Percentiles rank a stretch among this genome's conserved stretches.
These are phyloP conservation scores for Lerista edwardsae DNA, from an alignment of 2,797 vertebrate genomes.

Conservation along the genomic window DNA sequence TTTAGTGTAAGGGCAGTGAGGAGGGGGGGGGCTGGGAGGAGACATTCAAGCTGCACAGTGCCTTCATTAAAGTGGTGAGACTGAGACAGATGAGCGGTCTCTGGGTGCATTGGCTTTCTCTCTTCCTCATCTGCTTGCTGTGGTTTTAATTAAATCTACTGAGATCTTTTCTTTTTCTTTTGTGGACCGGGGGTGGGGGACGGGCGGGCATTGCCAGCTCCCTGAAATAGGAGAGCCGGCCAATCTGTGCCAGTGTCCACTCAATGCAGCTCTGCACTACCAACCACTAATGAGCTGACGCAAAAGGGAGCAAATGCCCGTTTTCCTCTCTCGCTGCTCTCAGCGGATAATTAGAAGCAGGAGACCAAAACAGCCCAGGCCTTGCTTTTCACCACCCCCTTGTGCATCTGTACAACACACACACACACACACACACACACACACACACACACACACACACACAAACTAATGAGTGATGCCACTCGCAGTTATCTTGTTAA, in stretches of 20 bases:
- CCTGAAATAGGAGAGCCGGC: conserved; percentile 81
- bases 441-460: too few species aligned
- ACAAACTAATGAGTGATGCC: conserved; percentile 84
- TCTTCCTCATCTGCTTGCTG: conserved; percentile 97
- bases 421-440: neutral
- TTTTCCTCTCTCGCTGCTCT: conserved; percentile 87
- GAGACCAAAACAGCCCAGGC: conserved; percentile 84
- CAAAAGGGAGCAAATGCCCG: conserved; percentile 68
- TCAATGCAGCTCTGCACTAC: conserved; percentile 86
- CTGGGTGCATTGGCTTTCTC: conserved; percentile 89
- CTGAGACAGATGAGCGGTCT: conserved; percentile 93
- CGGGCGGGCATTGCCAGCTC: conserved; percentile 71
- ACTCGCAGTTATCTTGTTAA: conserved; percentile 81
- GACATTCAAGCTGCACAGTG: conserved; percentile 77
- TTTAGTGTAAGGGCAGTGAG: conserved; percentile 69
- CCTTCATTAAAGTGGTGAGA: conserved; percentile 84
- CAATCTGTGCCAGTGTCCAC: conserved; percentile 88
- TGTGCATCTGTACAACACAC: conserved; percentile 75
- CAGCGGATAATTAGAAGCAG: conserved; percentile 91
- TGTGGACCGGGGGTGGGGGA: neutral
- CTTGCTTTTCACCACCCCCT: conserved; percentile 67
- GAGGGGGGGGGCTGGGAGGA: conserved; percentile 40
- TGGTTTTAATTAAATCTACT: conserved; percentile 99
- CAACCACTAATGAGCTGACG: conserved; percentile 92
- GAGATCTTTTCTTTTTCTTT: conserved; percentile 81